Conservation (phyloP, 2,113 vertebrate species). For the Lophotis ruficrista region DNA sequence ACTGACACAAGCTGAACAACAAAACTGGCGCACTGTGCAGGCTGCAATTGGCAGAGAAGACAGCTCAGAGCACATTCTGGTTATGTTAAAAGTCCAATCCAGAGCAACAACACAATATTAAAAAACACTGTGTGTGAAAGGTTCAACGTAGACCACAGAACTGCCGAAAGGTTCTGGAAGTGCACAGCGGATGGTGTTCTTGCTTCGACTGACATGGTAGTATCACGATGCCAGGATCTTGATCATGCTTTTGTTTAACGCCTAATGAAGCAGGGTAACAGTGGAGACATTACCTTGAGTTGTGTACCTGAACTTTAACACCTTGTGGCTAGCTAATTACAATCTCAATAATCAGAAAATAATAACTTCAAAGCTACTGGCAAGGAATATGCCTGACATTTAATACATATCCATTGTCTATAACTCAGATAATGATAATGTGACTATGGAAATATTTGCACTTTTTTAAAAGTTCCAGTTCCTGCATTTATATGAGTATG, state of each 20-base stretch:
- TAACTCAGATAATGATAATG: background rate
- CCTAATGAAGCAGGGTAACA: background rate
- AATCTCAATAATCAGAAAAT: background rate
- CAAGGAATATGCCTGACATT: background rate
- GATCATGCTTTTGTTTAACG: background rate
- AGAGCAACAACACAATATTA: background rate
- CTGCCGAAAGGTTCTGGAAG: background rate
- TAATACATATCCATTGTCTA: background rate
- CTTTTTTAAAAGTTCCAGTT: background rate
- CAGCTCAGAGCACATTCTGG: background rate
- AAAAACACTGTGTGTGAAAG: background rate
- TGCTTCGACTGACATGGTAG: background rate
- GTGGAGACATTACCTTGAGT: background rate
- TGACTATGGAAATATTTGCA: background rate
- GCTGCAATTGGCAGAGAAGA: background rate
- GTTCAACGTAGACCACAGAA: rapidly evolving
- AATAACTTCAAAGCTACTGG: background rate
- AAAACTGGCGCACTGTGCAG: background rate
- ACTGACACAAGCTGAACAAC: background rate
- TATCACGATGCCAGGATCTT: background rate
- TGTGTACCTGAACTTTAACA: background rate
- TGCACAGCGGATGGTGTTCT: background rate
- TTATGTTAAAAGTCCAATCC: background rate
- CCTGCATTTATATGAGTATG: background rate
- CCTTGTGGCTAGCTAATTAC: background rate